Conservation (phyloP, 2,888 invertebrate genomes). For the Chironomus tentans region DNA sequence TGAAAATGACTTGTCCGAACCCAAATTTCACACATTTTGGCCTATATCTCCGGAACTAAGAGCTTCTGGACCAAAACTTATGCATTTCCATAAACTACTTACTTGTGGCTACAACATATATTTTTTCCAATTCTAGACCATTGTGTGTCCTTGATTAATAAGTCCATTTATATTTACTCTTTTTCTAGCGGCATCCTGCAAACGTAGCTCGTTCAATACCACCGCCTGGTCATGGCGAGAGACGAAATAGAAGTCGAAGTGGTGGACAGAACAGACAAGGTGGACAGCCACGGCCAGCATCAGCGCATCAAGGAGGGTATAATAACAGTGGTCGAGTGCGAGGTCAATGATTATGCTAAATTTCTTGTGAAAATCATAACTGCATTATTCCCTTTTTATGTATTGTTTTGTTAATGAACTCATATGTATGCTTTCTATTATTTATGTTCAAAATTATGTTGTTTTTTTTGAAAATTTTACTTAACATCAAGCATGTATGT, state of each 20-base stretch:
- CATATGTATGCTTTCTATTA: background rate
- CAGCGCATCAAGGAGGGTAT: slow-evolving; percentile 19
- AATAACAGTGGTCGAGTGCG: slow-evolving; percentile 25
- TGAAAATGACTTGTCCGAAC: too few species aligned
- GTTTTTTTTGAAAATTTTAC: background rate
- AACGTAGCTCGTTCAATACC: slow-evolving; percentile 14
- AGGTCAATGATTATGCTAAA: slow-evolving; percentile 26
- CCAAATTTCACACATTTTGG: too few species aligned
- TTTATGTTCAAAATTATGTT: background rate
- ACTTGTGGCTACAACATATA: too few species aligned
- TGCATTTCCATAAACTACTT: too few species aligned
- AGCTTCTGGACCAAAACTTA: too few species aligned
- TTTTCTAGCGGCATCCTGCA: slow-evolving; percentile 10
- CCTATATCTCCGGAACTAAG: too few species aligned
- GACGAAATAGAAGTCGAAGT: background rate
- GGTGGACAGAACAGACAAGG: background rate
- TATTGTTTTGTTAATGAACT: background rate
- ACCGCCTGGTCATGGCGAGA: slow-evolving; percentile 14
- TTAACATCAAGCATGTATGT: slow-evolving; percentile 7
- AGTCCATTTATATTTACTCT: too few species aligned
- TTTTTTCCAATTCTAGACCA: too few species aligned
- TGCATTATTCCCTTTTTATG: background rate
- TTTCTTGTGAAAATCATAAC: background rate
- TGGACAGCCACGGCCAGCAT: background rate
- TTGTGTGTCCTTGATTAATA: too few species aligned